Base-by-base conservation (phyloP, 2,888 invertebrate genomes). In the Gisinianus flammeolus region DNA sequence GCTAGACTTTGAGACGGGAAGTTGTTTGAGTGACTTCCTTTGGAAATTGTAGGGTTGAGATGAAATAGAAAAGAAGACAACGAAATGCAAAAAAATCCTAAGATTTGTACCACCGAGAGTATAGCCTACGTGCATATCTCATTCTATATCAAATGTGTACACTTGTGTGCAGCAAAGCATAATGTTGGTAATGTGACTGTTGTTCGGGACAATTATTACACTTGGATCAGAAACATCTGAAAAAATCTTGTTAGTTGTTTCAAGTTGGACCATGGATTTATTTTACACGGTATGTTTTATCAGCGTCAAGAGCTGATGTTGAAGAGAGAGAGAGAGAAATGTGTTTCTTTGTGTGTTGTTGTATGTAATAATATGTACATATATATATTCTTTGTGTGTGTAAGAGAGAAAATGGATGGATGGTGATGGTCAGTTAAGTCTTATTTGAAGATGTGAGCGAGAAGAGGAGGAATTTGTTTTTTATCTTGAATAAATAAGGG, bases 361-460 rank as follows among this genome's bases (percentile, higher is more conserved):
- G 31, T 66, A 30, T 22, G 12, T 12, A 6, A 56, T n/a, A n/a
- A n/a, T 44, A 64, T 24, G 4, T 66, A 31, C 19, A 10, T 31
- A 6, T 33, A 35, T 16, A 68, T 19, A 10, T 24, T 62, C 6
- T 26, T n/a, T 4, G 69, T 35, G 52, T 52, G 69, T 24, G 28
- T 54, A 28, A 70, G 54, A 54, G 54, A 54, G 70, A 54, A 22
- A 54, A 54, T 35, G 52, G 70, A 52, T 71, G 71, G 70, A 52
- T 71, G 71, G 31, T 71, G 70, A n/a, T 70, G 71, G 71, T 71
- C 71, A 71, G 71, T 71, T 56, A 71, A 71, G 22, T 28, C 19
- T 71, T 71, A 56, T 69, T 68, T 33, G n/a, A 16, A 33, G 1
- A 4, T 24, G 3, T 44, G 22, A 26, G 28, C 35, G 4, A 64